These are phyloP conservation scores for Phortica magna DNA, from an alignment of 2,888 invertebrate genomes.

Conservation along the genomic window DNA sequence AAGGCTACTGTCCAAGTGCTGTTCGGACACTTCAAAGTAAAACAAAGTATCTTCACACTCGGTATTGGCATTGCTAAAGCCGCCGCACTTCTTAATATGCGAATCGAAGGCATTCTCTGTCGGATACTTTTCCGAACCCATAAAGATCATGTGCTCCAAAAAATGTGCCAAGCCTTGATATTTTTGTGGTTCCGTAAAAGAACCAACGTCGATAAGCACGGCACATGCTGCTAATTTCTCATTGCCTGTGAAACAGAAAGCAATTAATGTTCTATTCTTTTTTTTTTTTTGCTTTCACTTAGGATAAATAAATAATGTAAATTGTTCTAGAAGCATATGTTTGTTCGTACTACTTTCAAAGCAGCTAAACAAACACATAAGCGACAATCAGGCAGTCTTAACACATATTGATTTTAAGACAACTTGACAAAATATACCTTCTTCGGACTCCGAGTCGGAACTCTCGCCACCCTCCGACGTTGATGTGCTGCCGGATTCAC, in stretches of 20 bases:
- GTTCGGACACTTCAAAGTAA: slow-evolving; percentile 92
- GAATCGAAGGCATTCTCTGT: slow-evolving; percentile 91
- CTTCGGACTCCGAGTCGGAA: slow-evolving; percentile 53
- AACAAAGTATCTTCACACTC: slow-evolving; percentile 92
- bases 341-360: no score
- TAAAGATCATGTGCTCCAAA: slow-evolving; percentile 94
- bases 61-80: slow-evolving; percentile 91
- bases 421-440: slow-evolving; percentile 46
- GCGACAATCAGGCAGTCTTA: slow-evolving; percentile 49
- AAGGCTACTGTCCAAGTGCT: slow-evolving; percentile 86
- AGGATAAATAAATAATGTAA: no score
- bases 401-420: slow-evolving; percentile 32
- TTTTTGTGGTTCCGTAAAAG: slow-evolving; percentile 88
- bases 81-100: slow-evolving; percentile 90
- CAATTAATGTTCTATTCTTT: no score
- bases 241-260: slow-evolving; percentile 55
- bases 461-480: slow-evolving; percentile 46
- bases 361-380: neutral
- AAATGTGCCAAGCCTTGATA: slow-evolving; percentile 92
- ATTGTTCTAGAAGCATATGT: no score
- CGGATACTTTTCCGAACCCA: slow-evolving; percentile 94
- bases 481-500: slow-evolving; percentile 54
- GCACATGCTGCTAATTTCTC: slow-evolving; percentile 85
- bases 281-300: no score
- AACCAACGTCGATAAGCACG: slow-evolving; percentile 86